phyloP scores from a whole-genome alignment of 2,888 invertebrate genomes.

The Lymantria monacha region DNA sequence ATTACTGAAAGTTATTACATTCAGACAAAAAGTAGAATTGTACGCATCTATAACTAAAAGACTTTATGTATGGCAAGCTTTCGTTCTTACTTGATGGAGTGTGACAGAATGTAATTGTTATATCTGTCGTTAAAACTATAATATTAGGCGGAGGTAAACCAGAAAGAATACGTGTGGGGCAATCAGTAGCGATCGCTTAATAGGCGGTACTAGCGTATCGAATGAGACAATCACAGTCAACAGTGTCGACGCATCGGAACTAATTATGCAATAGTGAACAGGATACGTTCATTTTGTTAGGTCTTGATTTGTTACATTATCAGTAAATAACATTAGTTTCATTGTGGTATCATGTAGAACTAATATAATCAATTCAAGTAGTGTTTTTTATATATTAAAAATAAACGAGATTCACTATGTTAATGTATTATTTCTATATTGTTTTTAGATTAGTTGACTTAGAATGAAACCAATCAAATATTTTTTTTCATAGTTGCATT shows the following conservation, averaged over 20 bases:
- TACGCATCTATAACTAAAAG: no score
- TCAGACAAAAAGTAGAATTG: no score
- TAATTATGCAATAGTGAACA: slow-evolving; percentile 36
- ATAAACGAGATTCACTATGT: no score
- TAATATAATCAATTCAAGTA: no score
- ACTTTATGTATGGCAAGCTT: not conserved
- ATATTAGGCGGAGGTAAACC: slow-evolving; percentile 58
- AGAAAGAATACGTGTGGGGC: slow-evolving; percentile 62
- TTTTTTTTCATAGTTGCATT: no score
- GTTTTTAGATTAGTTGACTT: no score
- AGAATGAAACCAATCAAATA: no score
- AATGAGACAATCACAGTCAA: slow-evolving; percentile 57
- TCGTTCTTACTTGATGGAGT: slow-evolving; percentile 46
- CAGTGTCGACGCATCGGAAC: slow-evolving; percentile 50
- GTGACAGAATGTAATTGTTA: slow-evolving; percentile 61
- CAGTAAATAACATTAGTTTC: not conserved
- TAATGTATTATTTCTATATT: no score
- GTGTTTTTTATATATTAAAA: no score
- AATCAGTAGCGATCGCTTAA: slow-evolving; percentile 55
- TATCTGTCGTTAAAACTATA: slow-evolving; percentile 68
- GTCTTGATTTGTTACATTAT: not conserved
- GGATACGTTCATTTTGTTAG: slow-evolving; percentile 8
- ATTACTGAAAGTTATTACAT: no score
- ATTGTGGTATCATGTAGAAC: no score
- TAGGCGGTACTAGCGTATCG: slow-evolving; percentile 68